These are phyloP conservation scores for Phocides pigmalion DNA, from an alignment of 1,140 invertebrate genomes.

Conservation along the genomic window DNA sequence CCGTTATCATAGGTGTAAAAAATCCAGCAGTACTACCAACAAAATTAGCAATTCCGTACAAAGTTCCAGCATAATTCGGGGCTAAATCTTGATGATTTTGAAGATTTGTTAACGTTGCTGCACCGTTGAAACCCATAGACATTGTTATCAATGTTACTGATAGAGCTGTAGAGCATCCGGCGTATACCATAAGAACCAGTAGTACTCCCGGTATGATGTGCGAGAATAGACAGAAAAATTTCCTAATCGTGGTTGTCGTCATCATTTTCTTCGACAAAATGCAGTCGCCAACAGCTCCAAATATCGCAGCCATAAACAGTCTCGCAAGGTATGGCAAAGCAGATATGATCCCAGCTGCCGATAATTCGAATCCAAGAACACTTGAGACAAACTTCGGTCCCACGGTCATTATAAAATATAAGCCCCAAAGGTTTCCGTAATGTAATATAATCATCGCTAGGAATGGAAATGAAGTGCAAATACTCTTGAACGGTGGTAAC, in stretches of 20 bases:
- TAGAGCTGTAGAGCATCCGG: constrained; percentile 86
- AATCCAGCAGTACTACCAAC: constrained; percentile 90
- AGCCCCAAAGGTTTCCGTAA: constrained; percentile 90
- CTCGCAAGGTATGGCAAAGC: constrained; percentile 88
- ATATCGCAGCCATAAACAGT: constrained; percentile 86
- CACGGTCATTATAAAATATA: constrained; percentile 93
- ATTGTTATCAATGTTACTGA: constrained; percentile 88
- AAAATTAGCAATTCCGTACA: constrained; percentile 90
- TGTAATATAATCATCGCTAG: constrained; percentile 87
- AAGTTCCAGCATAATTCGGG: constrained; percentile 90
- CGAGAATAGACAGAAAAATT: constrained; percentile 89
- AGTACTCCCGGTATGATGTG: constrained; percentile 89
- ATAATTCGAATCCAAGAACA: constrained; percentile 93
- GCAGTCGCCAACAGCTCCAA: constrained; percentile 87
- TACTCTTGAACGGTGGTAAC: constrained; percentile 84
- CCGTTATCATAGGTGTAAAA: constrained; percentile 89
- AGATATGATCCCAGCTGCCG: constrained; percentile 88
- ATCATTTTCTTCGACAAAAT: constrained; percentile 85
- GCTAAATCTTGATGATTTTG: constrained; percentile 94
- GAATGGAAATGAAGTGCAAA: constrained; percentile 87
- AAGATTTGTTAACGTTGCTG: constrained; percentile 92
- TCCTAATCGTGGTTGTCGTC: constrained; percentile 86
- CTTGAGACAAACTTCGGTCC: constrained; percentile 94
- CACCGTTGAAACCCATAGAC: constrained; percentile 92
- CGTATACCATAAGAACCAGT: constrained; percentile 86